Conservation (phyloP, 2,797 vertebrate species). For the Chelonia mydas region DNA sequence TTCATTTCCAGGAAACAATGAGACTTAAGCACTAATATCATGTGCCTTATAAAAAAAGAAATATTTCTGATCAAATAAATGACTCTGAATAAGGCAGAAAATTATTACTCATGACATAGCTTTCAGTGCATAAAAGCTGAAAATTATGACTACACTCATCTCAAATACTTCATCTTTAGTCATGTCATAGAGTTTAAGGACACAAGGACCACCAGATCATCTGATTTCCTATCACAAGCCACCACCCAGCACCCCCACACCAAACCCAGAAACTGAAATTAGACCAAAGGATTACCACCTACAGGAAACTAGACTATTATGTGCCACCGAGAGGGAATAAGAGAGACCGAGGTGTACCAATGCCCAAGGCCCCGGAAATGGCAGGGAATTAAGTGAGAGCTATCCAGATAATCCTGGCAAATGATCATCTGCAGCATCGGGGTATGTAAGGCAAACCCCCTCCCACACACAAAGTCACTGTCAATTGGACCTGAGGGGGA, state of each 20-base stretch:
- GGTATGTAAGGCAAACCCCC: too few species aligned
- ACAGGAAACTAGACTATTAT: background rate
- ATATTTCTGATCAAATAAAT: slow-evolving; percentile 31
- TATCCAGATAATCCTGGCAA: background rate
- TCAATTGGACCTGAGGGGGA: too few species aligned
- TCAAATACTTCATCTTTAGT: background rate
- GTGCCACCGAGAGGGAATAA: background rate
- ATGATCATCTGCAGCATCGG: background rate
- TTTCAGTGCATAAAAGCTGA: background rate
- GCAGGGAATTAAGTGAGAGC: background rate
- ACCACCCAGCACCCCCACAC: too few species aligned
- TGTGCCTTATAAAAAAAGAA: background rate
- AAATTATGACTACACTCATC: background rate
- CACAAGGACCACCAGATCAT: background rate
- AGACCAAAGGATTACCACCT: too few species aligned
- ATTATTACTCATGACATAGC: background rate
- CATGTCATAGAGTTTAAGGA: background rate
- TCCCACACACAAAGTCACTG: background rate
- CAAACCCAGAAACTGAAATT: too few species aligned
- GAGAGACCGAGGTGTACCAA: background rate
- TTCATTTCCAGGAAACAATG: background rate
- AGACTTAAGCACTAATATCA: background rate
- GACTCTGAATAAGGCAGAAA: background rate
- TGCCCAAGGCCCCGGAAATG: background rate
- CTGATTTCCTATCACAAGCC: background rate